Conservation (phyloP, 2,888 invertebrate genomes). For the Drosophila hamatofila region DNA sequence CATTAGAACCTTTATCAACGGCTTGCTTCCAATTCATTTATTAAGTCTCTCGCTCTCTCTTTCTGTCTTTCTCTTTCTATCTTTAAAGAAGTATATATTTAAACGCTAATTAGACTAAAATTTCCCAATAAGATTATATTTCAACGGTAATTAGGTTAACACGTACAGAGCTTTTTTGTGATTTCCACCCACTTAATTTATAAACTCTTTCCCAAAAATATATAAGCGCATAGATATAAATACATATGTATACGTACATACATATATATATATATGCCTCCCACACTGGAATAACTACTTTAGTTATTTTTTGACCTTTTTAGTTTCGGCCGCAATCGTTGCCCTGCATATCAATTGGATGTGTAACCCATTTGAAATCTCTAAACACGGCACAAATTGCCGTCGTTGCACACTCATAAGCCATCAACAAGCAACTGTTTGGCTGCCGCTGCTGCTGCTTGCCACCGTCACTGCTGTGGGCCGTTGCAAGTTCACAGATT, state of each 20-base stretch:
- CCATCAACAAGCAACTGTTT: slow-evolving; percentile 21
- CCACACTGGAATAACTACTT: slow-evolving; percentile 4
- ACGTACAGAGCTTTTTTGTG: too few relatives aligned
- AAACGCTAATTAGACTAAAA: too few relatives aligned
- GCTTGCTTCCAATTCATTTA: too few relatives aligned
- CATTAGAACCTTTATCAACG: too few relatives aligned
- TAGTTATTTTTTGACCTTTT: slow-evolving; percentile 44
- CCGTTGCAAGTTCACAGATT: slow-evolving; percentile 61
- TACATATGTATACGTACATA: neutral
- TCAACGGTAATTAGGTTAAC: too few relatives aligned
- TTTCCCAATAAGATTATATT: too few relatives aligned
- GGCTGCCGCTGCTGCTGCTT: slow-evolving; percentile 1
- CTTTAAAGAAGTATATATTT: too few relatives aligned
- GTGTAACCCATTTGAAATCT: slow-evolving; percentile 34
- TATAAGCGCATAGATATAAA: too few relatives aligned
- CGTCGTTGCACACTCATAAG: slow-evolving; percentile 33
- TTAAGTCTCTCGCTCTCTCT: neutral
- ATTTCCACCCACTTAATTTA: too few relatives aligned
- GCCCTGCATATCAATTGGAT: slow-evolving; percentile 55
- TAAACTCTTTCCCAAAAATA: too few relatives aligned
- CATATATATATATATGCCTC: neutral
- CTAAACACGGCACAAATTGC: slow-evolving; percentile 47
- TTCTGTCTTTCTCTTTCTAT: neutral
- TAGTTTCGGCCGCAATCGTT: slow-evolving; percentile 17
- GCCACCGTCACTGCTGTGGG: slow-evolving; percentile 8